A percentile compares a stretch with the other conserved stretches of the same genome.
phyloP scores from a whole-genome alignment of 53 echinoderm and acorn worm species.

The Luidia sarsii region DNA sequence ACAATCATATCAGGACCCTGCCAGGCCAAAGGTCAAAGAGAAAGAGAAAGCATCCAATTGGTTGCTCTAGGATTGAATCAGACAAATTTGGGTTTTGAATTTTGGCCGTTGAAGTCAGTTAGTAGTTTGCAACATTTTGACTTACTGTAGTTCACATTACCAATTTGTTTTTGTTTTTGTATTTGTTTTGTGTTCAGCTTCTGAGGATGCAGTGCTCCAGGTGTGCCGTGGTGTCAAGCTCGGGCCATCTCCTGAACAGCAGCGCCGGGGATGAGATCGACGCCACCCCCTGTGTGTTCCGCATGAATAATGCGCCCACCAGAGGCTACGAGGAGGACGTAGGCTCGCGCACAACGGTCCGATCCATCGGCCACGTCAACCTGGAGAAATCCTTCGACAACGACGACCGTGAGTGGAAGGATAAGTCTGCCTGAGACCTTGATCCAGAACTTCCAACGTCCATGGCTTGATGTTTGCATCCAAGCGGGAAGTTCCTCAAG shows the following conservation, averaged over 20 bases:
- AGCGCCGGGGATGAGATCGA: slow-evolving; percentile 77
- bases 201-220: slow-evolving; percentile 64
- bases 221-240: slow-evolving; percentile 83
- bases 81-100: no score
- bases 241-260: slow-evolving; percentile 79
- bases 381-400: slow-evolving; percentile 70
- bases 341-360: slow-evolving; percentile 79
- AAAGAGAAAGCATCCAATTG: no score
- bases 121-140: no score
- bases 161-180: neutral
- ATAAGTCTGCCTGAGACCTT: no score
- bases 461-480: no score
- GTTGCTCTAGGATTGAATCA: no score
- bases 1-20: no score
- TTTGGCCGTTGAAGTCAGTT: no score
- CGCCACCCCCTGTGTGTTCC: slow-evolving; percentile 68
- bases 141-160: neutral
- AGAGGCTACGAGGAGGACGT: slow-evolving; percentile 78
- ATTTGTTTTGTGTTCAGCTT: slow-evolving; percentile 43
- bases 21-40: no score
- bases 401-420: slow-evolving; percentile 28
- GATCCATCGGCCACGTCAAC: slow-evolving; percentile 83
- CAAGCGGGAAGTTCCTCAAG: no score
- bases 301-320: slow-evolving; percentile 90
- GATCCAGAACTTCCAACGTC: no score